Evolutionary conservation across 2,797 vertebrate genomes (phyloP).

Genomic region (Siniperca obscura): DNA sequence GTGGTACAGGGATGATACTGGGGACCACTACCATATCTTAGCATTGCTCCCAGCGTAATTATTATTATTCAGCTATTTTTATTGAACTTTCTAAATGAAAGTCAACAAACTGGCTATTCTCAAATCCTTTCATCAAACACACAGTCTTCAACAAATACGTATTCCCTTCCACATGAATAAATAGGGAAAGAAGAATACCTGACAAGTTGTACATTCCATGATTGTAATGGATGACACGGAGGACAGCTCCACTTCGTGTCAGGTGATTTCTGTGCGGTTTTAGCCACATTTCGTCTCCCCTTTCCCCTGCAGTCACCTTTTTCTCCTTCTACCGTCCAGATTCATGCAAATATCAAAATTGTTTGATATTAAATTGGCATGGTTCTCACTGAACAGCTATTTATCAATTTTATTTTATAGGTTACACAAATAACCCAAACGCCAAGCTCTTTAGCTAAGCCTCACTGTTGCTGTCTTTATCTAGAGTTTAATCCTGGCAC

Average conservation of each 20-base stretch:
- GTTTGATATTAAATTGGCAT: not conserved
- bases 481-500: not conserved
- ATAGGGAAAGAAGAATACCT: not conserved
- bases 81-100: slow-evolving; percentile 1
- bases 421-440: not conserved
- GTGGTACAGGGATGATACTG: not conserved
- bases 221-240: no score
- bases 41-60: not conserved
- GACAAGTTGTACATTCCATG: not conserved
- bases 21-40: slow-evolving; percentile 6
- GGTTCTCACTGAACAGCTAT: not conserved
- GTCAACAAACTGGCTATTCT: not conserved
- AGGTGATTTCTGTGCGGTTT: not conserved
- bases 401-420: not conserved
- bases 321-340: no score
- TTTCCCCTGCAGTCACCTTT: not conserved
- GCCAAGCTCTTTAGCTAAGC: not conserved
- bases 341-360: not conserved
- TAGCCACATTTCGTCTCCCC: not conserved
- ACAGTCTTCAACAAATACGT: not conserved
- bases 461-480: no score
- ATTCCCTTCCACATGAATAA: not conserved
- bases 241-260: no score
- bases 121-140: not conserved
- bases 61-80: slow-evolving; percentile 4